phyloP scores from a whole-genome alignment of 2,888 invertebrate genomes.

The Scelioninae gen. 2 region DNA sequence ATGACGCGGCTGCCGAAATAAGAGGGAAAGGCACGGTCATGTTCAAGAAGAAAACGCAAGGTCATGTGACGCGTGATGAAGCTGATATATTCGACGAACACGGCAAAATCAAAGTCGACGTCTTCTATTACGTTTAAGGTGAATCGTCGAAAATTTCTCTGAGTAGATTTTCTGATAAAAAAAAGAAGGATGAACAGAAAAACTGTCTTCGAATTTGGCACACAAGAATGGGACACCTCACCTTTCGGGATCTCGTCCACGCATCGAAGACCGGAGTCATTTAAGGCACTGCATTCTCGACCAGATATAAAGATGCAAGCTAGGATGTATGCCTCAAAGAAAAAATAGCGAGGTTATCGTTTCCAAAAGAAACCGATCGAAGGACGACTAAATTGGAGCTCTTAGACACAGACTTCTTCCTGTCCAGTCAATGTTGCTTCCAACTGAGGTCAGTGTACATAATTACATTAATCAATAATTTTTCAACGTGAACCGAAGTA shows the following conservation, averaged over 20 bases:
- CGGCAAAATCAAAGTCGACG: too few relatives aligned
- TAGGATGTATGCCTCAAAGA: constrained; percentile 38
- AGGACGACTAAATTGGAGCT: constrained; percentile 53
- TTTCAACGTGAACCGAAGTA: constrained; percentile 59
- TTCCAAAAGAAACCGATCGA: constrained; percentile 16
- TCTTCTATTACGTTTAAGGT: too few relatives aligned
- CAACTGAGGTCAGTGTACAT: constrained; percentile 61
- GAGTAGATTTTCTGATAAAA: too few relatives aligned
- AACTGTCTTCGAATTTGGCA: constrained; percentile 13
- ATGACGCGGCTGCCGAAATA: too few relatives aligned
- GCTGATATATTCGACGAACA: too few relatives aligned
- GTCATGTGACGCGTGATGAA: too few relatives aligned
- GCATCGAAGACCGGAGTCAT: constrained; percentile 38
- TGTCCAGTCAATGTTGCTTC: too few relatives aligned
- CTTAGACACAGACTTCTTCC: constrained; percentile 64
- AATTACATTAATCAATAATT: constrained; percentile 64
- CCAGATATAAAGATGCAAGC: not conserved
- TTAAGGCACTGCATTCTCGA: not conserved
- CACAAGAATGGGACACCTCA: constrained; percentile 54
- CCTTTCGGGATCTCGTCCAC: constrained; percentile 41
- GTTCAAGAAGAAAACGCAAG: too few relatives aligned
- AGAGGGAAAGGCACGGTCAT: too few relatives aligned
- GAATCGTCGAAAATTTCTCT: too few relatives aligned
- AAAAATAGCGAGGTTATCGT: constrained; percentile 20
- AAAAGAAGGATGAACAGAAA: too few relatives aligned